Conservation (phyloP, 2,888 invertebrate species). For the Meghimatium bilineatum region DNA sequence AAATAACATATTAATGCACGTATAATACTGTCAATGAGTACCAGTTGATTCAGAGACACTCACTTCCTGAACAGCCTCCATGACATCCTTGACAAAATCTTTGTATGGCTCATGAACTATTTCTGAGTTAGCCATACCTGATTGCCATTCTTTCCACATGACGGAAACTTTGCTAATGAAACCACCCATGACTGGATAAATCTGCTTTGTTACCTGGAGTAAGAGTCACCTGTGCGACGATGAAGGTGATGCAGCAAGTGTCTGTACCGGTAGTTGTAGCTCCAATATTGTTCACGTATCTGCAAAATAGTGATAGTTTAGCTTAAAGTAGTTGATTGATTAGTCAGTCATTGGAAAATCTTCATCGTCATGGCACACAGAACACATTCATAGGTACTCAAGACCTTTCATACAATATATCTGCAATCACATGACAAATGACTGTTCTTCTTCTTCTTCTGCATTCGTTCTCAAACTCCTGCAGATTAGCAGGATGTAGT, state of each 20-base stretch:
- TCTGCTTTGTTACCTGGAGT: neutral
- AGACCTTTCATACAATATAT: too few species aligned
- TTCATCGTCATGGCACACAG: too few species aligned
- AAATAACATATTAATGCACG: neutral
- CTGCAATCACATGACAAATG: too few species aligned
- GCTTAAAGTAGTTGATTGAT: too few species aligned
- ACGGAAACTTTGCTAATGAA: neutral
- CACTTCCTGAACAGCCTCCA: constrained; percentile 26
- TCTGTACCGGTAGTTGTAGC: neutral
- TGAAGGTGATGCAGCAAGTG: neutral
- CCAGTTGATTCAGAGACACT: neutral
- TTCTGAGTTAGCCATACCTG: neutral
- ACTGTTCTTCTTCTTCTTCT: too few species aligned
- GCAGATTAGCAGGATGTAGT: too few species aligned
- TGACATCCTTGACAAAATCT: constrained; percentile 17
- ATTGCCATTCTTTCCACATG: neutral
- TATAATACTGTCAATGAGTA: too few species aligned
- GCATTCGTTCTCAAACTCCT: too few species aligned
- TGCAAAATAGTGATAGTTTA: neutral
- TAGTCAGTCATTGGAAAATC: too few species aligned
- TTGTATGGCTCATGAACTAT: neutral
- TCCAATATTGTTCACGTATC: neutral
- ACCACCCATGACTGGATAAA: neutral
- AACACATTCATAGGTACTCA: too few species aligned
- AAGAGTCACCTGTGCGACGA: neutral